Evolutionary conservation across 2,113 vertebrate species (phyloP).

Genomic region (Heliornis fulica): DNA sequence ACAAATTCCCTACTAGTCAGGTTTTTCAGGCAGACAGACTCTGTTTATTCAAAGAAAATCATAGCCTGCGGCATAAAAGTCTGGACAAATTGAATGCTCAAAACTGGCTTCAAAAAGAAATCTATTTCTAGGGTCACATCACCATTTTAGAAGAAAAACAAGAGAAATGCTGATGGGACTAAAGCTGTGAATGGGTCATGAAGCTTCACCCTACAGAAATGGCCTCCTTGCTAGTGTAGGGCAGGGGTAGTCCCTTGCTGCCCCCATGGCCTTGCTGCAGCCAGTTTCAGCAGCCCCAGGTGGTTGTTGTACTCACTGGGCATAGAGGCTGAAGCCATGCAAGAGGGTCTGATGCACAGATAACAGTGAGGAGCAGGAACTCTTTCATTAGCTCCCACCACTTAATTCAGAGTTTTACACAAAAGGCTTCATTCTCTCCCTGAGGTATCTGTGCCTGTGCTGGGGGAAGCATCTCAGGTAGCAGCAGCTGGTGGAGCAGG

Average conservation of each 20-base stretch:
- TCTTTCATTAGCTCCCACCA: background rate
- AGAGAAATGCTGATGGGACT: background rate
- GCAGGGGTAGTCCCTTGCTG: background rate
- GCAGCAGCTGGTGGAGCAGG: background rate
- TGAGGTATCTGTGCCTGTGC: no score
- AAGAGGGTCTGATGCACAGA: no score
- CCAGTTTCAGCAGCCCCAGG: background rate
- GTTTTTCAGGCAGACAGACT: background rate
- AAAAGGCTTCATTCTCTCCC: background rate
- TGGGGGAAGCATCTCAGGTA: background rate
- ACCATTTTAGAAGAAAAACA: background rate
- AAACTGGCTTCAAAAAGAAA: background rate
- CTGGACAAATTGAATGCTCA: background rate
- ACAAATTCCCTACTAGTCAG: background rate
- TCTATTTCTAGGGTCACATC: background rate
- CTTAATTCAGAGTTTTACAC: background rate
- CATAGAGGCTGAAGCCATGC: background rate
- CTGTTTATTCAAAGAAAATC: background rate
- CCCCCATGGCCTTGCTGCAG: background rate
- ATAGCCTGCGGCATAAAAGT: background rate
- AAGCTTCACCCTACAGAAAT: background rate
- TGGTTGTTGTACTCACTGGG: background rate
- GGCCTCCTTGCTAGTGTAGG: accelerated
- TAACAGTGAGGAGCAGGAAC: background rate
- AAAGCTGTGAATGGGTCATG: background rate